These are phyloP conservation scores for Sparus aurata DNA, from an alignment of 2,797 vertebrate genomes.

Conservation along the genomic window DNA sequence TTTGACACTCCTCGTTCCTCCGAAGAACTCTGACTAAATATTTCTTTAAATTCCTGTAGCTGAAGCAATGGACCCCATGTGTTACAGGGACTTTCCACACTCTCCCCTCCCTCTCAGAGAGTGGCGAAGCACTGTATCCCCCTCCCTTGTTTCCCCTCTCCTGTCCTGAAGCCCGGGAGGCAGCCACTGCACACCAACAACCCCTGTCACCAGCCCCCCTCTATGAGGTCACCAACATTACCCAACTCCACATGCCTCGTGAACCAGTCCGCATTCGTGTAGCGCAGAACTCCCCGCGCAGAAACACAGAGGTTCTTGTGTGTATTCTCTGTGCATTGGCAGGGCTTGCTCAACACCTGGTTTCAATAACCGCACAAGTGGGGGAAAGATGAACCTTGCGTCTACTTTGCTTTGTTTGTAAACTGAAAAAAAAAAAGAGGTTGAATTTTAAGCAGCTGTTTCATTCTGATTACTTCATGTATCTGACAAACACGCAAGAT, in stretches of 20 bases:
- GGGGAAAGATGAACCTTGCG: slow-evolving; percentile 69
- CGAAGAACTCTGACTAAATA: slow-evolving; percentile 63
- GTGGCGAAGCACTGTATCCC: slow-evolving; percentile 58
- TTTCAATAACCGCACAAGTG: slow-evolving; percentile 80
- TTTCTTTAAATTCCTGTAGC: slow-evolving; percentile 78
- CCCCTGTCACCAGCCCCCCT: slow-evolving; percentile 59
- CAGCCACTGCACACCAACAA: slow-evolving; percentile 55
- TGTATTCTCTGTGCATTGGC: slow-evolving; percentile 62
- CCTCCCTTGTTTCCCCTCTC: slow-evolving; percentile 62
- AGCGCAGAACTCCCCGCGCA: slow-evolving; percentile 51
- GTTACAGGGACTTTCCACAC: slow-evolving; percentile 83
- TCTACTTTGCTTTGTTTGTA: slow-evolving; percentile 71
- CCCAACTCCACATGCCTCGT: slow-evolving; percentile 70
- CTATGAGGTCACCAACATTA: slow-evolving; percentile 83
- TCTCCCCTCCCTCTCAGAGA: slow-evolving; percentile 56
- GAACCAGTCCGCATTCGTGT: slow-evolving; percentile 57
- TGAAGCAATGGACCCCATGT: slow-evolving; percentile 80
- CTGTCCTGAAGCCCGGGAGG: slow-evolving; percentile 55
- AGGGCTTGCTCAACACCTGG: slow-evolving; percentile 78
- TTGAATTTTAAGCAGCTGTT: slow-evolving; percentile 47
- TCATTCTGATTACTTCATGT: slow-evolving; percentile 46
- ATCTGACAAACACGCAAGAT: slow-evolving; percentile 35
- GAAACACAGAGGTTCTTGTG: slow-evolving; percentile 78
- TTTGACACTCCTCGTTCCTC: slow-evolving; percentile 45
- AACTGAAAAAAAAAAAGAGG: slow-evolving; percentile 52